Evolutionary conservation across 2,888 invertebrate species (phyloP), one percentile per base, ranked within the genome.

Genomic region (Chesias legatella): DNA sequence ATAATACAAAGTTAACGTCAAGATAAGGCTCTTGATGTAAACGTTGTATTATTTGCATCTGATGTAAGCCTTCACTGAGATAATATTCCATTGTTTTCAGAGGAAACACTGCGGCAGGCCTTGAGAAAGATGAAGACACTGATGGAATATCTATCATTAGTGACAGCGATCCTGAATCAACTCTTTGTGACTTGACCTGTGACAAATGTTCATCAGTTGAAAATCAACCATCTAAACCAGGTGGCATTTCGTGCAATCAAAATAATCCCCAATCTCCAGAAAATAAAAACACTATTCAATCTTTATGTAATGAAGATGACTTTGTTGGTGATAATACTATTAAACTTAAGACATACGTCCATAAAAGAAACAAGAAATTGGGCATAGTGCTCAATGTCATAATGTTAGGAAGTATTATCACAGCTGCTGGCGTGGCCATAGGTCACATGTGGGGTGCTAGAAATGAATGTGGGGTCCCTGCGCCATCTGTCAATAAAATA

Each of bases 91-190:
- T 57, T 46, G 54, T 56, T 45, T 48, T 24, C 68, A 81, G 80
- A 28, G 59, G 61, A 28, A 48, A 52, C 45, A 45, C 57, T 32
- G 68, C 71, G 20, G 11, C 34, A 20, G 60, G 58, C 39, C 50
- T 58, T 41, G 86, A 88, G 31, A 85, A 79, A 60, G 89, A 88
- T 67, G 85, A 85, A 51, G 89, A 89, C 48, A 89, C 88, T 17
- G 89, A 89, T 67, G 88, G 88, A 1, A 88, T 89, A 64, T 88
- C 88, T 26, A 79, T 89, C 36, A 89, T 89, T 33, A 88, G 79
- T 48, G 88, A 89, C 53, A 86, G 88, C 58, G 88, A 89, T 33
- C 74, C 76, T 29, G 88, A 88, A 48, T 67, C 67, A 6, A 40
- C 63, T 36, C 67, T 69, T n/a, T 71, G 67, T 56, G 75, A 79